phyloP scores from a whole-genome alignment of 2,888 invertebrate species.

The Strigamia maritima region DNA sequence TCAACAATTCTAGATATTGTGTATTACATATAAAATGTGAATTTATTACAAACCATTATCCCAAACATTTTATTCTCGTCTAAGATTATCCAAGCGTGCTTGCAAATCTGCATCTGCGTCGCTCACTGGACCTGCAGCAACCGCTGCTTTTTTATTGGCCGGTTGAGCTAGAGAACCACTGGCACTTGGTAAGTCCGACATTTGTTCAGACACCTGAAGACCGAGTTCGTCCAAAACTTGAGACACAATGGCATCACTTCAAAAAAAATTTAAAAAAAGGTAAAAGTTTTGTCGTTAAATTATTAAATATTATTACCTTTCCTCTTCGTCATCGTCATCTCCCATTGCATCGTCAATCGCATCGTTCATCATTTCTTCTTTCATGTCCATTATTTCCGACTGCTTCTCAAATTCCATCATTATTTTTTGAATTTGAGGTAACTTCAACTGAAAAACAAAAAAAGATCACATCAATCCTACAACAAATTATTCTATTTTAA shows the following conservation, averaged over 20 bases:
- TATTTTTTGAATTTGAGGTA: conserved; percentile 98
- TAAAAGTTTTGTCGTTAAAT: not conserved
- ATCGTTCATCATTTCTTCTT: conserved; percentile 99
- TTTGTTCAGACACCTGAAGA: conserved; percentile 85
- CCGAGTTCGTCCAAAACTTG: conserved; percentile 98
- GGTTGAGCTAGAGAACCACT: conserved; percentile 56
- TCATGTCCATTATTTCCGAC: conserved; percentile 99
- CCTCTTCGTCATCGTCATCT: conserved; percentile 96
- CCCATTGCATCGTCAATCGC: conserved; percentile 99
- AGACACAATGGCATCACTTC: conserved; percentile 85
- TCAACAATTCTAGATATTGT: not conserved
- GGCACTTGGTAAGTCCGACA: conserved; percentile 79
- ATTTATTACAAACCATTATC: not conserved
- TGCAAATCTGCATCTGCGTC: conserved; percentile 96
- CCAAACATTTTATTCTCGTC: conserved; percentile 64
- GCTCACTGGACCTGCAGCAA: conserved; percentile 54
- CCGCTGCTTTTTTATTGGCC: conserved; percentile 50
- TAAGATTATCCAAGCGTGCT: conserved; percentile 89
- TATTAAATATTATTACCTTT: conserved; percentile 63
- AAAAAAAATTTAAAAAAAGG: conserved; percentile 45
- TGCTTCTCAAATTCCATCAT: conserved; percentile 98
- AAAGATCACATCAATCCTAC: not conserved
- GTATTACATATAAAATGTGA: not conserved
- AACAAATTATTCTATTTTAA: not conserved
- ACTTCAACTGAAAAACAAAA: conserved; percentile 64